These are phyloP conservation scores for Anoncus sp. DNA, from an alignment of 2,888 invertebrate species.

Conservation along the genomic window DNA sequence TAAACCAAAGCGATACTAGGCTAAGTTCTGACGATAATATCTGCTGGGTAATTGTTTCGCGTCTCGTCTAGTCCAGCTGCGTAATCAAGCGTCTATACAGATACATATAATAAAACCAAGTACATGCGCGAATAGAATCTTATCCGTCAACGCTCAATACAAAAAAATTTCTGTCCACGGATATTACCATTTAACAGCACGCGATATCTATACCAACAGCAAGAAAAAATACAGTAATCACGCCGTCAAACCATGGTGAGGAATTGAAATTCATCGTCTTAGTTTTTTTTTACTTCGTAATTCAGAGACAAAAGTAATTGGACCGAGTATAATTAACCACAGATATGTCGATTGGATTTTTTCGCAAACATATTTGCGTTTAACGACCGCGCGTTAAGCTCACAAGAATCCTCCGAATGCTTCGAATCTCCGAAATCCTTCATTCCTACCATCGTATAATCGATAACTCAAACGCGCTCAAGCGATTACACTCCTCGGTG, in stretches of 20 bases:
- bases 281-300: background rate
- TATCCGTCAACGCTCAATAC: too few species aligned
- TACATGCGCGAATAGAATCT: background rate
- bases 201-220: too few species aligned
- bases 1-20: conserved; percentile 82
- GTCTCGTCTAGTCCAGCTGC: conserved; percentile 37
- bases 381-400: background rate
- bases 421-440: conserved; percentile 3
- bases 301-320: background rate
- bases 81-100: conserved; percentile 51
- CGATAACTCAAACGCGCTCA: conserved; percentile 53
- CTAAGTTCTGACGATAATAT: conserved; percentile 81
- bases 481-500: conserved; percentile 54
- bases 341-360: background rate
- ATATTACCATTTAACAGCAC: too few species aligned
- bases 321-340: background rate
- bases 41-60: conserved; percentile 78
- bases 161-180: too few species aligned
- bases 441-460: conserved; percentile 38
- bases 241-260: too few species aligned
- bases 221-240: too few species aligned
- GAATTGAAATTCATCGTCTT: too few species aligned
- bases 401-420: conserved; percentile 1
- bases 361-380: background rate
- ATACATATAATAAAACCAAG: background rate